These are phyloP conservation scores for Mohoua ochrocephala DNA, from an alignment of 2,113 vertebrate genomes.

Conservation along the genomic window DNA sequence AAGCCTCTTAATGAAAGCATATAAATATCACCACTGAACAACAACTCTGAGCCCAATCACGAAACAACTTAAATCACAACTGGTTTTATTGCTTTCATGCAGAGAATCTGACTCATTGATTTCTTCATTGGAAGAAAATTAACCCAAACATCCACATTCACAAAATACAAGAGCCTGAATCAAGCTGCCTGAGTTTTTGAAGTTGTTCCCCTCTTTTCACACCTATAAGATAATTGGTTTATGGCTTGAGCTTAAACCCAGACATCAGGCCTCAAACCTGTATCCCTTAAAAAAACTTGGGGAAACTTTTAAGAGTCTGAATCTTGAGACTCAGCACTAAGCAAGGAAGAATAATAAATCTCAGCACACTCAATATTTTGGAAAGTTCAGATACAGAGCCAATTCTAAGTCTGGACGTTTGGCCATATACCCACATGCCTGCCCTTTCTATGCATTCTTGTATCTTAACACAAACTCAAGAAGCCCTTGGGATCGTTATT, in stretches of 20 bases:
- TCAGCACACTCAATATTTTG: slow-evolving; percentile 6
- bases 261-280: background rate
- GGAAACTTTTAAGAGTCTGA: background rate
- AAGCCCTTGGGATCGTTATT: background rate
- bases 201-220: background rate
- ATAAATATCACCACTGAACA: background rate
- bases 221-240: background rate
- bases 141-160: background rate
- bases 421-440: background rate
- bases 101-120: background rate
- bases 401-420: slow-evolving; percentile 32
- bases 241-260: background rate
- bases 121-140: background rate
- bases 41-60: background rate
- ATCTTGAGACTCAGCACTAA: background rate
- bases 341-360: slow-evolving; percentile 33
- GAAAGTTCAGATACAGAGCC: background rate
- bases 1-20: background rate
- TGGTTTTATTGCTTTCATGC: background rate
- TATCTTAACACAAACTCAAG: background rate
- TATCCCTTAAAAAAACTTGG: background rate
- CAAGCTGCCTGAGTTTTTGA: background rate
- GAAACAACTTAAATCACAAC: background rate
- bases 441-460: background rate
- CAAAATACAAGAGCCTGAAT: background rate